Conservation (phyloP, 2,113 vertebrate species). For the Pteronura brasiliensis region DNA sequence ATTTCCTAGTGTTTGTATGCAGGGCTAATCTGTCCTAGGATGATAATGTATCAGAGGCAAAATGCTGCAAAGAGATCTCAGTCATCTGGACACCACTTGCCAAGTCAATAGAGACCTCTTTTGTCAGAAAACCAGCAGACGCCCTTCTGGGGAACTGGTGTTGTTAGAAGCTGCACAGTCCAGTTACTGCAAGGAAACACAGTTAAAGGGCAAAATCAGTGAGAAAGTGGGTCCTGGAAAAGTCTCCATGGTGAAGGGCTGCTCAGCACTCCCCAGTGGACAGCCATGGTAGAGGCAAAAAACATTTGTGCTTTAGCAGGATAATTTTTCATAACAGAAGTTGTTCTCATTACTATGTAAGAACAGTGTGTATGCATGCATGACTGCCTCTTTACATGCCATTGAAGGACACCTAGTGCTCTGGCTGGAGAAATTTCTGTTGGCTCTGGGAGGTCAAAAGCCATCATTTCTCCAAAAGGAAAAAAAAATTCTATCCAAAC, state of each 20-base stretch:
- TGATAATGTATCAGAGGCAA: conserved; percentile 79
- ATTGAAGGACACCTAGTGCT: not conserved
- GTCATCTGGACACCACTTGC: conserved; percentile 62
- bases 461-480: not conserved
- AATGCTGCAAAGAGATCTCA: conserved; percentile 76
- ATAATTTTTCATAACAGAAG: not conserved
- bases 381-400: not conserved
- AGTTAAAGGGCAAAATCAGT: not conserved
- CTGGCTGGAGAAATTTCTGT: not conserved
- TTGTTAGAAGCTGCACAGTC: conserved; percentile 48
- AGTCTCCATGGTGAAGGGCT: not conserved
- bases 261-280: not conserved
- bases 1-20: conserved; percentile 70
- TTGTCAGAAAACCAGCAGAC: conserved; percentile 73
- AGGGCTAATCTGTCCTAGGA: conserved; percentile 74
- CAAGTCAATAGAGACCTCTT: conserved; percentile 72
- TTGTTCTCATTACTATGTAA: not conserved
- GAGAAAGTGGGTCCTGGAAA: not conserved
- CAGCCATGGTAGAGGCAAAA: not conserved
- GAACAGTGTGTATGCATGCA: not conserved
- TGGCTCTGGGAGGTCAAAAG: not conserved
- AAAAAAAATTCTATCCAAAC: not conserved
- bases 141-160: conserved; percentile 56
- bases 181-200: not conserved
- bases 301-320: not conserved